Conservation (phyloP, 2,888 invertebrate species). For the Plemyria rubiginata region DNA sequence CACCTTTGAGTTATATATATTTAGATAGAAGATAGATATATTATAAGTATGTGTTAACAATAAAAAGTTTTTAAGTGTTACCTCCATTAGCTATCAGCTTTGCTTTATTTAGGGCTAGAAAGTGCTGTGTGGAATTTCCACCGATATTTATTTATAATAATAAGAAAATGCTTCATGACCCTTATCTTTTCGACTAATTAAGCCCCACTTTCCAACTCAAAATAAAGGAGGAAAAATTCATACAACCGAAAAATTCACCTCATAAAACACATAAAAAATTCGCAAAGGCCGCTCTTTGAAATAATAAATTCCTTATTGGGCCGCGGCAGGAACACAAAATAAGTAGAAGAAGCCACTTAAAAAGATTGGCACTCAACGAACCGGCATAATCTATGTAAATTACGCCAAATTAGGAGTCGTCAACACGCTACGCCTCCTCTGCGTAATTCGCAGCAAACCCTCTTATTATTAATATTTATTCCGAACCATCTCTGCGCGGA, state of each 20-base stretch:
- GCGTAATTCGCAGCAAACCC: slow-evolving; percentile 82
- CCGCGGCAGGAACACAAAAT: slow-evolving; percentile 76
- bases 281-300: slow-evolving; percentile 62
- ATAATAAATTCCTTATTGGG: slow-evolving; percentile 78
- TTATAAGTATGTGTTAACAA: too few relatives aligned
- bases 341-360: slow-evolving; percentile 83
- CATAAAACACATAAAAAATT: slow-evolving; percentile 59
- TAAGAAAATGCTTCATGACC: neutral
- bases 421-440: slow-evolving; percentile 76
- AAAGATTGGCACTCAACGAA: slow-evolving; percentile 85
- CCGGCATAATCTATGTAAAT: slow-evolving; percentile 85
- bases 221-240: slow-evolving; percentile 42
- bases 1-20: too few relatives aligned
- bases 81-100: too few relatives aligned
- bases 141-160: neutral
- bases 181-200: slow-evolving; percentile 37
- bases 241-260: slow-evolving; percentile 50
- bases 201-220: slow-evolving; percentile 30
- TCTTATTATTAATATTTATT: slow-evolving; percentile 85
- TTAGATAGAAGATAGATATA: too few relatives aligned
- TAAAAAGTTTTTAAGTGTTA: too few relatives aligned
- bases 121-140: too few relatives aligned
- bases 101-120: too few relatives aligned
- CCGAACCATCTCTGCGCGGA: slow-evolving; percentile 68
- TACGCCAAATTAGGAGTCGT: slow-evolving; percentile 84